Percentiles rank a stretch among this genome's conserved stretches.
Conservation (phyloP, 2,888 invertebrate species). For the Eupelmus urozonus region DNA sequence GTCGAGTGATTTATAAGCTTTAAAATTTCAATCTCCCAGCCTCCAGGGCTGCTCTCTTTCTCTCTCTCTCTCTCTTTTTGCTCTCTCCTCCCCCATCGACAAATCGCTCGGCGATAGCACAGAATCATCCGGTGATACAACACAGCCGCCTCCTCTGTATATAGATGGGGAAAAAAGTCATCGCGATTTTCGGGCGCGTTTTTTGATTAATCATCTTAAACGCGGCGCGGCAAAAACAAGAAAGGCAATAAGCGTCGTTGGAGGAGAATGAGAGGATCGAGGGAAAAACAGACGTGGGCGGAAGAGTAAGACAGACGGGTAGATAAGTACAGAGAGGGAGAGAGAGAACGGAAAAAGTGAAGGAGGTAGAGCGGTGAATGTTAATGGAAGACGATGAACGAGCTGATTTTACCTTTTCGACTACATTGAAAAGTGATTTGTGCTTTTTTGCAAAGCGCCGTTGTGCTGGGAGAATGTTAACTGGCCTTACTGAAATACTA, state of each 20-base stretch:
- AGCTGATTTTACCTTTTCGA: background rate
- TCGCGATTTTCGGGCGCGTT: background rate
- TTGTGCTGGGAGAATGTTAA: too few species aligned
- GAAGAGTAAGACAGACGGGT: background rate
- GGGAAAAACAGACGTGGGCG: background rate
- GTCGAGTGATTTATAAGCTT: constrained; percentile 53
- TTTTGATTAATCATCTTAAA: constrained; percentile 40
- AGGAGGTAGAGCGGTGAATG: background rate
- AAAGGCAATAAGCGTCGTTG: background rate
- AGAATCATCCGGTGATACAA: constrained; percentile 43
- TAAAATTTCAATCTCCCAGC: constrained; percentile 51
- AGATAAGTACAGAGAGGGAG: background rate
- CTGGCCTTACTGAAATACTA: too few species aligned
- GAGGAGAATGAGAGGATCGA: too few species aligned
- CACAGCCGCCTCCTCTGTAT: background rate
- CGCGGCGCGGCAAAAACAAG: constrained; percentile 2
- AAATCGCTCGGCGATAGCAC: constrained; percentile 37
- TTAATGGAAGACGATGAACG: background rate
- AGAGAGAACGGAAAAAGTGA: background rate
- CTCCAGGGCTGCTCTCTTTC: background rate
- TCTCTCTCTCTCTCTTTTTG: constrained; percentile 5
- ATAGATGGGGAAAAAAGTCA: constrained; percentile 24
- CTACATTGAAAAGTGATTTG: too few species aligned
- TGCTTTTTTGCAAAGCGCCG: too few species aligned
- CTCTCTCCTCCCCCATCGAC: constrained; percentile 6